phyloP scores from a whole-genome alignment of 2,797 vertebrate species.

The Spondyliosoma cantharus region DNA sequence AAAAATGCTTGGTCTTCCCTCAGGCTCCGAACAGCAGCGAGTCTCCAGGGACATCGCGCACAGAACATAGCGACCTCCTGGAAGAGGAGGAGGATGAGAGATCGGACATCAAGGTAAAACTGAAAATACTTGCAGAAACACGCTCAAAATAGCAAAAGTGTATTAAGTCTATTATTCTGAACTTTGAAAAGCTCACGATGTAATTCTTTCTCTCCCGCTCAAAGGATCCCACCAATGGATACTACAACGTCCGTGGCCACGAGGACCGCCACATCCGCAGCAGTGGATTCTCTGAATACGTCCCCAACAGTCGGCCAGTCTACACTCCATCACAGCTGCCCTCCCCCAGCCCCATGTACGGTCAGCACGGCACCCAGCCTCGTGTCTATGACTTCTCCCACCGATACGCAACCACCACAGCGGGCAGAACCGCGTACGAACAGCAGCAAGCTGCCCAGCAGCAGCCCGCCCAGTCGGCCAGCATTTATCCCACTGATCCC shows the following conservation, averaged over 20 bases:
- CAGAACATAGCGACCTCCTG: slow-evolving; percentile 89
- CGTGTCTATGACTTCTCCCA: slow-evolving; percentile 87
- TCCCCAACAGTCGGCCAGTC: slow-evolving; percentile 84
- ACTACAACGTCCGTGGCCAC: slow-evolving; percentile 92
- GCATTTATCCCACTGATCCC: slow-evolving; percentile 82
- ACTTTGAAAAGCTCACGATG: neutral
- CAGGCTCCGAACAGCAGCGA: slow-evolving; percentile 91
- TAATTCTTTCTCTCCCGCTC: neutral
- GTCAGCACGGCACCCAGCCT: slow-evolving; percentile 85
- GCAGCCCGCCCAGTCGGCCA: slow-evolving; percentile 75
- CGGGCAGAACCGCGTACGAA: slow-evolving; percentile 82
- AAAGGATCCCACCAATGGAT: slow-evolving; percentile 93
- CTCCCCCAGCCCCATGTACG: slow-evolving; percentile 85
- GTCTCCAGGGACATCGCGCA: slow-evolving; percentile 89
- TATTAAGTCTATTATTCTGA: slow-evolving; percentile 6
- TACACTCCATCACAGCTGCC: slow-evolving; percentile 87
- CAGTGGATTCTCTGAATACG: slow-evolving; percentile 88
- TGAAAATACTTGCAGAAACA: slow-evolving; percentile 33
- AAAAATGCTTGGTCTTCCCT: slow-evolving; percentile 67
- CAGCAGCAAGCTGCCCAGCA: slow-evolving; percentile 82
- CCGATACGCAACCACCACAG: slow-evolving; percentile 86
- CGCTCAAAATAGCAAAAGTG: slow-evolving; percentile 21
- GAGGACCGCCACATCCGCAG: slow-evolving; percentile 85
- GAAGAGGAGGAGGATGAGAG: slow-evolving; percentile 90
- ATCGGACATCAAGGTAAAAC: slow-evolving; percentile 88